These are phyloP conservation scores for Cygnus atratus DNA, from an alignment of 2,113 vertebrate species.

Conservation along the genomic window DNA sequence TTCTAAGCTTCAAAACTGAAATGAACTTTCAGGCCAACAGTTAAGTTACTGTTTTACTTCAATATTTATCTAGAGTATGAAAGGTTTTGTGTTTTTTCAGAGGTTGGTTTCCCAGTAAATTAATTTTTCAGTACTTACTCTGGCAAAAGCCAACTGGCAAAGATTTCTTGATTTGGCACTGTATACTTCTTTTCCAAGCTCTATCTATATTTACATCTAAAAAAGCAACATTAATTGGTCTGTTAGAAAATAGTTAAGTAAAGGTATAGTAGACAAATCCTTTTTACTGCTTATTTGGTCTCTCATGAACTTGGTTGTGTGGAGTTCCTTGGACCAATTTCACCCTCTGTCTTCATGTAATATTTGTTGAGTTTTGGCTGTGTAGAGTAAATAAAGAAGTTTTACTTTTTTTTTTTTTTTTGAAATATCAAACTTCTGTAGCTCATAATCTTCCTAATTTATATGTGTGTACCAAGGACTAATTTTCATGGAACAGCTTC, in stretches of 20 bases:
- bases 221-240: not conserved
- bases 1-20: not conserved
- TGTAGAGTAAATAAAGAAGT: not conserved
- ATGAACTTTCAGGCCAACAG: not conserved
- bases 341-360: not conserved
- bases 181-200: not conserved
- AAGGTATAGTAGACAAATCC: not conserved
- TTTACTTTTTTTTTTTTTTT: too few species aligned
- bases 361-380: not conserved
- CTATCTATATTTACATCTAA: not conserved
- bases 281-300: not conserved
- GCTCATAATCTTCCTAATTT: not conserved
- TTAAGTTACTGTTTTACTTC: not conserved
- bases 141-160: not conserved
- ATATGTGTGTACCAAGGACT: not conserved
- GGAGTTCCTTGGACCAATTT: not conserved
- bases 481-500: not conserved
- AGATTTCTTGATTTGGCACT: not conserved
- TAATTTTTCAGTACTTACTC: not conserved
- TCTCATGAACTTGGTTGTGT: not conserved
- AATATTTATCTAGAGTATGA: conserved; percentile 3
- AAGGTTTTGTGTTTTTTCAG: not conserved
- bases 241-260: not conserved
- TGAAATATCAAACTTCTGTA: not conserved
- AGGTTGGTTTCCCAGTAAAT: conserved; percentile 6